A percentile compares a stretch with the other conserved stretches of the same genome.
phyloP scores from a whole-genome alignment of 2,113 vertebrate genomes.

The Tapirus terrestris region DNA sequence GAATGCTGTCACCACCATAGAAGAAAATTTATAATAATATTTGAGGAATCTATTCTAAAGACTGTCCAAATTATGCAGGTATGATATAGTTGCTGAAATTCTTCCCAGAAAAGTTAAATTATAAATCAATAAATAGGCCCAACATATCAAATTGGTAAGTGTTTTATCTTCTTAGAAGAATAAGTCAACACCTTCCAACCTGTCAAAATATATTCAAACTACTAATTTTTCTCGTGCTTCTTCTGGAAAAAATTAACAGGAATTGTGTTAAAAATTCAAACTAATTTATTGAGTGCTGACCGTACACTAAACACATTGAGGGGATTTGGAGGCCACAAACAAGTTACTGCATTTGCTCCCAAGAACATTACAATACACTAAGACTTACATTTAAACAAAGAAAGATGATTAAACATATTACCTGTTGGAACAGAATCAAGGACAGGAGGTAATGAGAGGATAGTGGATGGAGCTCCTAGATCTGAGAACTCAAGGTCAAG shows the following conservation, averaged over 20 bases:
- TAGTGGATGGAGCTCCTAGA: not conserved
- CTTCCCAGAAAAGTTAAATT: constrained; percentile 1
- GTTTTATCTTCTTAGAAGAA: not conserved
- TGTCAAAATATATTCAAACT: not conserved
- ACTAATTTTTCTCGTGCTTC: not conserved
- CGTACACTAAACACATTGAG: not conserved
- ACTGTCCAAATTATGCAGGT: not conserved
- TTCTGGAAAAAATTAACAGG: not conserved
- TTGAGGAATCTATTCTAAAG: not conserved
- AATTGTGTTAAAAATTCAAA: not conserved
- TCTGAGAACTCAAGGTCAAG: not conserved
- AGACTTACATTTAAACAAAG: not conserved
- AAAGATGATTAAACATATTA: not conserved
- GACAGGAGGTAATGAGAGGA: no score
- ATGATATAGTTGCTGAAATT: not conserved
- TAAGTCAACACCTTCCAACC: not conserved
- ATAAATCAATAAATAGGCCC: not conserved
- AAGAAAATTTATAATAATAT: not conserved
- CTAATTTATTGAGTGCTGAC: not conserved
- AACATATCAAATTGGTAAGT: not conserved
- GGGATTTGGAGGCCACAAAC: not conserved
- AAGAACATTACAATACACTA: not conserved
- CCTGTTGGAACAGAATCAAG: not conserved
- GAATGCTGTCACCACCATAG: not conserved
- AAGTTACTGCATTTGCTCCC: not conserved